Evolutionary conservation across 2,888 invertebrate genomes (phyloP), one percentile per base, ranked within the genome.

Genomic region (Tridacna gigas): DNA sequence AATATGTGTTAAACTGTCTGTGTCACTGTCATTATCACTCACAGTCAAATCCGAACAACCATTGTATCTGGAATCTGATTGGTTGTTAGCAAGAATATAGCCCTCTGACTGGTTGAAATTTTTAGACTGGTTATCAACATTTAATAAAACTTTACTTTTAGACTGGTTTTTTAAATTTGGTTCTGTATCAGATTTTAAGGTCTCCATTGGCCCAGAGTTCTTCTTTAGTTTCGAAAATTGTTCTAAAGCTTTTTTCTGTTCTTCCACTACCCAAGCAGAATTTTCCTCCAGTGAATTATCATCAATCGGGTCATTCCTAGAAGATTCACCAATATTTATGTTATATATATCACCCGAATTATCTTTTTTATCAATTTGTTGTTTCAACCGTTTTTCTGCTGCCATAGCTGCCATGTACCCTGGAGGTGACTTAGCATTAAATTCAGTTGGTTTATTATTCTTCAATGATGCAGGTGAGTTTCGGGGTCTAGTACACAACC

Each of bases 391-490:
- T 60, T 56, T 78, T 47, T 86, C 86, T 56, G 86, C 86, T 25
- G 86, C 86, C 7, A 78, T n/a, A 26, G 86, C 86, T 15, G 86
- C 86, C 26, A 76, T 47, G 22, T 83, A 60, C 84, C 86, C 84
- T 13, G 86, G 86, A 9, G 84, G 82, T 9, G 86, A 86, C 37
- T 37, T 71, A 1, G 69, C 26, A 56, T 2, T 9, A n/a, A 13
- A 25, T 13, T 51, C 66, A 28, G 28, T 22, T 11, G 47, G 37
- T 26, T 45, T 28, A n/a, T 13, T 22, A 0, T 63, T 63, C n/a
- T 56, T 37, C 0, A 22, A 25, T 13, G 66, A 45, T 0, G 0
- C 11, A 7, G 56, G 20, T 28, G 60, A 37, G 7, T 37, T 37
- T 25, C 56, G 63, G 47, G 78, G 63, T 69, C 71, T 74, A n/a